Percentiles rank a stretch among this genome's conserved stretches.
Evolutionary conservation across 2,888 invertebrate genomes (phyloP).

Genomic region (Ormia ochracea): DNA sequence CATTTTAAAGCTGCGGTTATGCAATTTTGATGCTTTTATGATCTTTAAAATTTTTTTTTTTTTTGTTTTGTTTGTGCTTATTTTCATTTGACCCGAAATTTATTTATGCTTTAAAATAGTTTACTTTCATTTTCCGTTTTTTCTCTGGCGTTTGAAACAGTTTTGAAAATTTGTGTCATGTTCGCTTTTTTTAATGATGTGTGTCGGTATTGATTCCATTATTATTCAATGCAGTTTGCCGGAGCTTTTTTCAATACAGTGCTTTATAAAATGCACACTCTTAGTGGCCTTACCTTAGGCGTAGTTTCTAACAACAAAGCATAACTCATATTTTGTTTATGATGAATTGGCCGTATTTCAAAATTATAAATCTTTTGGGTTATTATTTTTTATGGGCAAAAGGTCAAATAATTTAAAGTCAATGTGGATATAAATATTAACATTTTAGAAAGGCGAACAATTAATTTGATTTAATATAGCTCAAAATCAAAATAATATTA

Average conservation of each 20-base stretch:
- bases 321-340: background rate
- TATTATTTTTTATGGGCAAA: background rate
- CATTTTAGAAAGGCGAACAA: background rate
- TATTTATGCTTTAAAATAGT: background rate
- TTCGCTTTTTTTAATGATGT: background rate
- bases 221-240: background rate
- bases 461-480: too few relatives aligned
- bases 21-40: conserved; percentile 44
- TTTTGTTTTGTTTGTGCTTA: background rate
- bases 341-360: background rate
- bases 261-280: background rate
- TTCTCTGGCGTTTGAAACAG: conserved; percentile 1
- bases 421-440: background rate
- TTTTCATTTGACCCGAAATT: conserved; percentile 16
- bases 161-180: background rate
- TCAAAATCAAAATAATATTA: too few relatives aligned
- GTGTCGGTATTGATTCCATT: background rate
- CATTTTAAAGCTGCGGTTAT: conserved; percentile 49
- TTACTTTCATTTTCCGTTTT: conserved; percentile 38
- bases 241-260: background rate
- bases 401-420: background rate
- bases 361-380: background rate
- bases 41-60: conserved; percentile 9
- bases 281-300: background rate
- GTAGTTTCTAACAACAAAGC: background rate